phyloP scores from a whole-genome alignment of 2,888 invertebrate species.

The Ophion ventricosus region DNA sequence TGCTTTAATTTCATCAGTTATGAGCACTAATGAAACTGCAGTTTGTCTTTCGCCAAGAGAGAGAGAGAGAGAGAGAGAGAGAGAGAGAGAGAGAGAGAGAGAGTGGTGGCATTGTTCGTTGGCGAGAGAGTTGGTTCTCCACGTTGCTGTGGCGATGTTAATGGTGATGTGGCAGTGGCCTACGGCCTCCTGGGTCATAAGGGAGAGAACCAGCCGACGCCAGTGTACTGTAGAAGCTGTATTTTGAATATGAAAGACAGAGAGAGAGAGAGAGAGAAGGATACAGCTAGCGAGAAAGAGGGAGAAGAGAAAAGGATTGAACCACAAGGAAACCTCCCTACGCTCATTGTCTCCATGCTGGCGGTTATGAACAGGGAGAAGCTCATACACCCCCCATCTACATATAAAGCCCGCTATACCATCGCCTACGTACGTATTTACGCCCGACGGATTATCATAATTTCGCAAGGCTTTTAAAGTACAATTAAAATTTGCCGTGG shows the following conservation, averaged over 20 bases:
- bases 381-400: conserved; percentile 20
- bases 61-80: conserved; percentile 25
- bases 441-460: conserved; percentile 48
- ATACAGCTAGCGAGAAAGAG: conserved; percentile 2
- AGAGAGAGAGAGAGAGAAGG: conserved; percentile 1
- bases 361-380: conserved; percentile 49
- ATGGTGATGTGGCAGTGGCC: conserved; percentile 45
- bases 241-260: conserved; percentile 13
- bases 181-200: conserved; percentile 52
- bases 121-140: conserved; percentile 24
- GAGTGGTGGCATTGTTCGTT: conserved; percentile 24
- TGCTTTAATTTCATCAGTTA: conserved; percentile 75
- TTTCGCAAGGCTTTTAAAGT: conserved; percentile 39
- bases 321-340: conserved; percentile 58
- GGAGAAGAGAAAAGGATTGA: conserved; percentile 55
- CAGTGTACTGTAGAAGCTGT: conserved; percentile 33
- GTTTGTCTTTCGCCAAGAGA: conserved; percentile 72
- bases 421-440: conserved; percentile 21
- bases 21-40: conserved; percentile 76
- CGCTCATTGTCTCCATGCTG: conserved; percentile 58
- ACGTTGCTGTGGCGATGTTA: conserved; percentile 34
- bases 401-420: conserved; percentile 1
- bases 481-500: conserved; percentile 19
- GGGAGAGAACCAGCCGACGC: conserved; percentile 45
- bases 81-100: conserved; percentile 25